These are phyloP conservation scores for Xiphophorus couchianus DNA, from an alignment of 2,113 vertebrate genomes.

Conservation along the genomic window DNA sequence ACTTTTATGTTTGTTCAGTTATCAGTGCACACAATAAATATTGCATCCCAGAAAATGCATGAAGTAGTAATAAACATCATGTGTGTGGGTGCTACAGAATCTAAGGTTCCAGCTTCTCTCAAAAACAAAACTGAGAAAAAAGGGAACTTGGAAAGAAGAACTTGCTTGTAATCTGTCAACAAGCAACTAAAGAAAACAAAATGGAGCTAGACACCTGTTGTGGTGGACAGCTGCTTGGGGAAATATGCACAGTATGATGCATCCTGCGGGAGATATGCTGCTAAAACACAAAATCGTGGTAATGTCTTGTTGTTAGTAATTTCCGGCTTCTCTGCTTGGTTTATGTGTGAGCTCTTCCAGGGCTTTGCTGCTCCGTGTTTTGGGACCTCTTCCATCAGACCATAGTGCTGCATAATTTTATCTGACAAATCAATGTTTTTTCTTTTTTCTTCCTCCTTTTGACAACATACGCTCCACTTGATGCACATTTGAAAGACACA, in stretches of 20 bases:
- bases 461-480: slow-evolving; percentile 11
- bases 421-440: slow-evolving; percentile 4
- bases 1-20: slow-evolving; percentile 15
- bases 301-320: slow-evolving; percentile 30
- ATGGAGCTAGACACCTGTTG: slow-evolving; percentile 30
- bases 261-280: slow-evolving; percentile 10
- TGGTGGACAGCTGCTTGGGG: slow-evolving; percentile 34
- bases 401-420: slow-evolving; percentile 3
- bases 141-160: slow-evolving; percentile 1
- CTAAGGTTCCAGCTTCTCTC: slow-evolving; percentile 12
- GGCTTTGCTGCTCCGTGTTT: slow-evolving; percentile 1
- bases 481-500: neutral
- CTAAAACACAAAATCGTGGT: slow-evolving; percentile 32
- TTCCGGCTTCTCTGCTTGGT: slow-evolving; percentile 18
- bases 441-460: neutral
- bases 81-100: slow-evolving; percentile 6
- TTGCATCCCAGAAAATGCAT: slow-evolving; percentile 5
- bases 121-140: slow-evolving; percentile 20
- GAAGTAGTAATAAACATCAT: neutral
- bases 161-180: neutral
- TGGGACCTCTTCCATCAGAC: neutral
- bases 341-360: slow-evolving; percentile 7
- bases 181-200: slow-evolving; percentile 23
- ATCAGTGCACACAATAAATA: neutral
- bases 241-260: slow-evolving; percentile 30